Evolutionary conservation across 2,113 vertebrate genomes (phyloP).

Genomic region (Petrocephalus microphthalmus): DNA sequence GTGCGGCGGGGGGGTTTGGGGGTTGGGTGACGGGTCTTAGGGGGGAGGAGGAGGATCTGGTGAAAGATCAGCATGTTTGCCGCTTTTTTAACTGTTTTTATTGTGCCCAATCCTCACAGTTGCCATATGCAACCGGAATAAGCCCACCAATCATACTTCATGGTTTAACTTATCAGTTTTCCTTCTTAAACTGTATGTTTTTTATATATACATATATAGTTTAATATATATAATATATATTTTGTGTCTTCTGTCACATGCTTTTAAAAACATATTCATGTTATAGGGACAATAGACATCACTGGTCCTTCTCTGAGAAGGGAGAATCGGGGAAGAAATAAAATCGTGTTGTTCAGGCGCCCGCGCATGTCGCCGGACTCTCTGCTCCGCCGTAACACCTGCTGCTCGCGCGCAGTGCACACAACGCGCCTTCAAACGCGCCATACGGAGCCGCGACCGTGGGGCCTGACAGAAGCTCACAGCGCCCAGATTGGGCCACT

Average conservation of each 20-base stretch:
- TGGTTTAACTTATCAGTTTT: not conserved
- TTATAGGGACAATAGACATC: not conserved
- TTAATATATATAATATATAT: not conserved
- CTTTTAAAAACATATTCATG: not conserved
- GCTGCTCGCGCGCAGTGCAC: slow-evolving; percentile 36
- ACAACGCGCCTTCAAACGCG: slow-evolving; percentile 37
- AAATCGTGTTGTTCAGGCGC: not conserved
- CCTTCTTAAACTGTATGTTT: not conserved
- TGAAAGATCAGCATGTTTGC: not conserved
- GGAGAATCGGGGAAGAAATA: not conserved
- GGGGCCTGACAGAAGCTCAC: slow-evolving; percentile 34
- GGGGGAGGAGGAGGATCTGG: not conserved
- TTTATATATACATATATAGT: not conserved
- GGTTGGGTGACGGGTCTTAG: not conserved
- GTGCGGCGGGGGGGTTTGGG: not conserved
- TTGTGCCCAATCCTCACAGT: not conserved
- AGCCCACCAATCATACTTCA: not conserved
- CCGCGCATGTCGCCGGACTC: slow-evolving; percentile 34
- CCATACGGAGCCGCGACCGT: slow-evolving; percentile 32
- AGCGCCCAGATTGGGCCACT: slow-evolving; percentile 58
- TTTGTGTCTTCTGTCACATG: not conserved
- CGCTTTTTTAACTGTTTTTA: not conserved
- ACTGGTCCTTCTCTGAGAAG: not conserved
- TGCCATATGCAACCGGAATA: not conserved
- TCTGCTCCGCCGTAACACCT: slow-evolving; percentile 40